Evolutionary conservation across 2,888 invertebrate species (phyloP), one percentile per base, ranked within the genome.

Genomic region (Ornithoptera alexandrae): DNA sequence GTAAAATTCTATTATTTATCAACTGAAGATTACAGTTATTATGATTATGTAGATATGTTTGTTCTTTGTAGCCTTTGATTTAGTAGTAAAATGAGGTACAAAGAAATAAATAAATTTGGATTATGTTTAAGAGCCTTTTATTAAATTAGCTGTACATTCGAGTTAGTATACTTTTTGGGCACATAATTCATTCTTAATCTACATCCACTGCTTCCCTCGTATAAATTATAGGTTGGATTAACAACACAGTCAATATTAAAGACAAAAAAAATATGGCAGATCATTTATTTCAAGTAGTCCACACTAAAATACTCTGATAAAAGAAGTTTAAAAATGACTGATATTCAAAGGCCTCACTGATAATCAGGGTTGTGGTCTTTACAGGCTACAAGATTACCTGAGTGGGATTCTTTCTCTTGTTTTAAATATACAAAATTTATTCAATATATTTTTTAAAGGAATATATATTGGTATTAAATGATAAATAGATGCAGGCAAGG

Each of bases 111-210:
- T 53, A 53, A 53, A 53, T 18, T 53, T 53, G 53, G 4, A 53
- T 61, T 57, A 79, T 84, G 81, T 89, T 90, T 89, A 88, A 88
- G 88, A 90, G 88, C 87, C 90, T 85, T 93, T 93, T 92, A 92
- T 92, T 93, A 88, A 91, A 89, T 91, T 92, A 92, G 92, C 93
- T 93, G 93, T 93, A 93, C 93, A 93, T 92, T 92, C 89, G 90
- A 92, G 93, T 93, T 93, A 93, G 93, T 93, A 92, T 92, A 91
- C 85, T 89, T 90, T 84, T 91, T 91, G 91, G 92, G 92, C 91
- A 92, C 89, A 92, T 92, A 88, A 86, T 87, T 86, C 84, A 87
- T 89, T 85, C 91, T 92, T 91, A 92, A 79, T 84, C 89, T 90
- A 92, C 82, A 82, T 88, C 87, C 87, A 83, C 84, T 87, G 83